Percentiles rank a stretch among this genome's conserved stretches.
These are phyloP conservation scores for Leptobrachium ailaonicum DNA, from an alignment of 2,113 vertebrate species.

Conservation along the genomic window DNA sequence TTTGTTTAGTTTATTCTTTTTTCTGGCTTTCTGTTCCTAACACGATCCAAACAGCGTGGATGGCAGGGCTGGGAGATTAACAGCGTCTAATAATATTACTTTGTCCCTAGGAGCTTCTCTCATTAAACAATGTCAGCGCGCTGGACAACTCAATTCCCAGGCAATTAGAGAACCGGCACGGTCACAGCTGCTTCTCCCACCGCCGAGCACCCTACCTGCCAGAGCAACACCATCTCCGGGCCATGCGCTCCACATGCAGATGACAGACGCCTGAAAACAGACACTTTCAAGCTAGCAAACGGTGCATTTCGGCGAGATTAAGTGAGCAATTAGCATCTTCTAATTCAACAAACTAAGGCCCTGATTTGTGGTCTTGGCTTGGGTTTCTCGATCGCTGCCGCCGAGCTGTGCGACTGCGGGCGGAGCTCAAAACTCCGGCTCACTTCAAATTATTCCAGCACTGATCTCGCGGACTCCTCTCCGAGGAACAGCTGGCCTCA, in stretches of 20 bases:
- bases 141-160: slow-evolving; percentile 39
- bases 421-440: slow-evolving; percentile 13
- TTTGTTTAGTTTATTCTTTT: no score
- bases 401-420: slow-evolving; percentile 1
- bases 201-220: background rate
- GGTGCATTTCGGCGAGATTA: slow-evolving; percentile 38
- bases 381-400: background rate
- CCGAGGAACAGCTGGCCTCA: slow-evolving; percentile 19
- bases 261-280: slow-evolving; percentile 13
- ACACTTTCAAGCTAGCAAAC: slow-evolving; percentile 35
- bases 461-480: slow-evolving; percentile 16
- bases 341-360: slow-evolving; percentile 38
- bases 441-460: slow-evolving; percentile 24
- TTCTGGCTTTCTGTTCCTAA: slow-evolving; percentile 4
- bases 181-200: slow-evolving; percentile 16
- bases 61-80: background rate
- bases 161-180: slow-evolving; percentile 29
- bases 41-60: slow-evolving; percentile 12
- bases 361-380: slow-evolving; percentile 28
- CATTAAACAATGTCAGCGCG: slow-evolving; percentile 34
- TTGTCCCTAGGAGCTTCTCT: slow-evolving; percentile 34
- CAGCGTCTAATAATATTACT: slow-evolving; percentile 10
- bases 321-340: slow-evolving; percentile 43
- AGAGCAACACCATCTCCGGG: background rate
- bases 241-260: slow-evolving; percentile 11